Percentiles rank a stretch among this genome's conserved stretches.
Evolutionary conservation across 92 coral and sea anemone species (phyloP).

Genomic region (Palythoa caribaeorum): DNA sequence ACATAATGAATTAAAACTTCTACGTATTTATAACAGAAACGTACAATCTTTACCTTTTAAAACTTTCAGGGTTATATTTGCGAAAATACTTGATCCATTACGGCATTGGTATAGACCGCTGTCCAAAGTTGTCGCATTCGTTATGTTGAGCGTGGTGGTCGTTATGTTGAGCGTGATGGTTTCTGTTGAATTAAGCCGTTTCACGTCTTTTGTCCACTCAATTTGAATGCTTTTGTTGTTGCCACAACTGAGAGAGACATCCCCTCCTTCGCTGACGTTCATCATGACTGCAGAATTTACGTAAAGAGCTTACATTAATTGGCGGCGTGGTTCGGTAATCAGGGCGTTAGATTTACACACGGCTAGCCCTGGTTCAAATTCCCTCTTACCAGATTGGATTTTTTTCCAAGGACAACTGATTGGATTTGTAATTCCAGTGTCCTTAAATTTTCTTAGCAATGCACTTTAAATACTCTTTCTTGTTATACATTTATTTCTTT

Average conservation of each 20-base stretch:
- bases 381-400: not conserved
- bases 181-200: not conserved
- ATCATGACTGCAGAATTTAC: not conserved
- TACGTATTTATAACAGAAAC: too few relatives aligned
- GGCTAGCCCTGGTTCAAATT: not conserved
- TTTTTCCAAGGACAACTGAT: too few relatives aligned
- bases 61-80: constrained; percentile 8
- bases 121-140: not conserved
- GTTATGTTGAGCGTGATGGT: not conserved
- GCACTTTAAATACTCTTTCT: too few relatives aligned
- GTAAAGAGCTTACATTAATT: not conserved
- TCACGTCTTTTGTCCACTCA: constrained; percentile 13
- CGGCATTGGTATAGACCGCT: constrained; percentile 38
- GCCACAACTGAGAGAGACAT: not conserved
- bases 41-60: constrained; percentile 4
- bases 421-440: too few relatives aligned
- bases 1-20: too few relatives aligned
- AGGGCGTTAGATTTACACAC: not conserved
- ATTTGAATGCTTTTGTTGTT: not conserved
- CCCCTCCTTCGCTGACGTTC: constrained; percentile 1
- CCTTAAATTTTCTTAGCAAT: too few relatives aligned
- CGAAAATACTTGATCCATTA: not conserved
- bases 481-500: too few relatives aligned
- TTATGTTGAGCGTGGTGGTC: not conserved
- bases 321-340: not conserved